phyloP scores from a whole-genome alignment of 2,113 vertebrate species.

The Oryzias celebensis region DNA sequence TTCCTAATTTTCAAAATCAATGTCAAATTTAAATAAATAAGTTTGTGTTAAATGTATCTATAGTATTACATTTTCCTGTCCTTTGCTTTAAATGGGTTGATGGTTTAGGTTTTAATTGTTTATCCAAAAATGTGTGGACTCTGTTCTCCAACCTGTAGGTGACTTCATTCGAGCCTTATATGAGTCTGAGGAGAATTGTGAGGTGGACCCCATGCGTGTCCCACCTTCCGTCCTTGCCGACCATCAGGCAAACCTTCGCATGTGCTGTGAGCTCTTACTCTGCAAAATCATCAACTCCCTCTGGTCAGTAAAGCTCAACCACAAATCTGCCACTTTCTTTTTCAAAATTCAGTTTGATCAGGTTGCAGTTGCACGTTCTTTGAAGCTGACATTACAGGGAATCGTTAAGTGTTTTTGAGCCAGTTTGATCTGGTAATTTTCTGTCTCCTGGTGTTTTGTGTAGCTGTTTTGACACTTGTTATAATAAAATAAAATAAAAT shows the following conservation, averaged over 20 bases:
- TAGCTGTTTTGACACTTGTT: slow-evolving; percentile 6
- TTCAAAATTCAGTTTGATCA: too few species aligned
- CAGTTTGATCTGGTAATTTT: not conserved
- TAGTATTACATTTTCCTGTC: too few species aligned
- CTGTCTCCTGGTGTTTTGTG: not conserved
- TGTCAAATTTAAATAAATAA: too few species aligned
- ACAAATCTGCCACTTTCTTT: not conserved
- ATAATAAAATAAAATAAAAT: slow-evolving; percentile 5
- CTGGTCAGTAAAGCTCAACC: slow-evolving; percentile 70
- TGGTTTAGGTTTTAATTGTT: too few species aligned
- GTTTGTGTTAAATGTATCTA: too few species aligned
- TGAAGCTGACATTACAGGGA: not conserved
- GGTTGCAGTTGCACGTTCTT: not conserved
- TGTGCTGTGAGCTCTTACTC: slow-evolving; percentile 96
- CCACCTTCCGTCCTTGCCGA: slow-evolving; percentile 88
- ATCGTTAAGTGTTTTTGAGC: not conserved
- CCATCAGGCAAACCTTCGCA: slow-evolving; percentile 96
- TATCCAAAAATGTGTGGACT: not conserved
- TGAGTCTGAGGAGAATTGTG: slow-evolving; percentile 98
- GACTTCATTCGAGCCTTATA: slow-evolving; percentile 97
- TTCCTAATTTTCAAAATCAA: too few species aligned
- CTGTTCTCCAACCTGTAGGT: slow-evolving; percentile 70
- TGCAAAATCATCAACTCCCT: slow-evolving; percentile 99
- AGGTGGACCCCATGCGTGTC: slow-evolving; percentile 96
- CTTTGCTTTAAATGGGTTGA: too few species aligned